Evolutionary conservation across 2,797 vertebrate species (phyloP), one percentile per base, ranked within the genome.

Genomic region (Anguilla anguilla): DNA sequence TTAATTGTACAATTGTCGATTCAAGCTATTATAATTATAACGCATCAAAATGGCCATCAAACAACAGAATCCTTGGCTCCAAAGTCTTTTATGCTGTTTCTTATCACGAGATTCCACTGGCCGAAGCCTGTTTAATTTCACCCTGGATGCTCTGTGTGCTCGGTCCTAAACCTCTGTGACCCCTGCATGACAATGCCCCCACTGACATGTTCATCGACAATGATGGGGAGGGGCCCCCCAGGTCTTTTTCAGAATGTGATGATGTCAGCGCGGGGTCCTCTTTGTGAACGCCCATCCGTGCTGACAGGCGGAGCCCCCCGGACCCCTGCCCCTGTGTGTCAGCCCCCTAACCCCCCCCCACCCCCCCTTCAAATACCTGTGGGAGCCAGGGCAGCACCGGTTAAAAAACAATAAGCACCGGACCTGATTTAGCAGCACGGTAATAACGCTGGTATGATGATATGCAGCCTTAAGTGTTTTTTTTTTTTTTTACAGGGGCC

Each of bases 371-470:
- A 95, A 94, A 93, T 94, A 93, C 93, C 92, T 88, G 85, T 89
- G 86, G 64, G 51, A 57, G 19, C n/a, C 46, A 53, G 57, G 43
- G 86, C n/a, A 74, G 91, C 89, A 92, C 93, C 92, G 93, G 91
- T 92, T 93, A 95, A 94, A 93, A 94, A 94, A 92, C 91, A 91
- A 92, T 93, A 93, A 95, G 94, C 94, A 94, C 94, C 92, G 88
- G 88, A 89, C 92, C 92, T 88, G 91, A 93, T 94, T 94, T 95
- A 93, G 93, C 92, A 90, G 88, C 87, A 22, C 7, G 25, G 35
- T 25, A 55, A 74, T 28, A 79, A 85, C 10, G 22, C 15, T 91
- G 90, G 91, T 90, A 88, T 88, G 92, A 91, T 92, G 93, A 92
- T 93, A 92, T 89, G 87, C 79, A 25, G 19, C 25, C 46, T 46